Evolutionary conservation across 2,797 vertebrate species (phyloP), one percentile per base, ranked within the genome.

Genomic region (Pempheris klunzingeri): DNA sequence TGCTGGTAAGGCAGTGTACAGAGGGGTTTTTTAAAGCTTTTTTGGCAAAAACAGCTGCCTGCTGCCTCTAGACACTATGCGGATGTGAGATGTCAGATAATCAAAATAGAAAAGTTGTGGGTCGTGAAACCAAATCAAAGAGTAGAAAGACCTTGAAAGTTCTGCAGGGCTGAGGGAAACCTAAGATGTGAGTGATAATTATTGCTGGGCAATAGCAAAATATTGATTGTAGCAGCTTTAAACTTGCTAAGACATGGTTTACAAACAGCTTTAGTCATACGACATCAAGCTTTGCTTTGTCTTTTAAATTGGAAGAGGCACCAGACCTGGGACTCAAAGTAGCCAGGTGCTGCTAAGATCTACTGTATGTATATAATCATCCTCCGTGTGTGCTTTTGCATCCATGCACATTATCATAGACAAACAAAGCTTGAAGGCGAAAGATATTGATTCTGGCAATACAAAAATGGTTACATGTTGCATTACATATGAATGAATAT

Each of bases 251-350:
- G 18, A 50, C 49, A 67, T 18, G 7, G 18, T 60, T 68, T 52
- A 41, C 61, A 67, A 47, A 49, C 3, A 28, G 54, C 52, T 77
- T 82, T 54, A 78, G 55, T 77, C 46, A 58, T 39, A 62, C 62
- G 39, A 36, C 44, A 36, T 67, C 55, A 57, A 61, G 47, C 34
- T 71, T 36, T 63, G 26, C 55, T 81, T 71, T 47, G 59, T 61
- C 76, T 62, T 63, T 34, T 36, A 58, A 58, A 64, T 28, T 10
- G 26, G 24, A 71, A 46, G 50, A n/a, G 55, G 46, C 12, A 34
- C 9, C 59, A 66, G 18, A 55, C 5, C 52, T 30, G 39, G 36
- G 62, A 68, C 71, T 71, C 18, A 60, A 50, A 76, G 47, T 24
- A 46, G 17, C 60, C 57, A 57, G 55, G 69, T 78, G 73, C 39